These are phyloP conservation scores for Brienomyrus brachyistius DNA, from an alignment of 2,113 vertebrate species.

Conservation along the genomic window DNA sequence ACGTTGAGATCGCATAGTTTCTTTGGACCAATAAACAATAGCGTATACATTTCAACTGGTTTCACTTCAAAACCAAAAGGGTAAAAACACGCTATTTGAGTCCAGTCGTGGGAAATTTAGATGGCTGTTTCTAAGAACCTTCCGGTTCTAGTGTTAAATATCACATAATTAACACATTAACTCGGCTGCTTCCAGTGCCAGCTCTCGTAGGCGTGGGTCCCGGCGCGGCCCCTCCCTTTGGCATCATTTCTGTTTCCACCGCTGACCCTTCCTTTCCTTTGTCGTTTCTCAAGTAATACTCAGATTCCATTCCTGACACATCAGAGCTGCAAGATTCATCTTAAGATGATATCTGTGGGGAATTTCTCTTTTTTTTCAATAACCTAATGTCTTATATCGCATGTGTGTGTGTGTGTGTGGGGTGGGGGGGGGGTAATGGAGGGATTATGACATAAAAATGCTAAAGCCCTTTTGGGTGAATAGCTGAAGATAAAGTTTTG, in stretches of 20 bases:
- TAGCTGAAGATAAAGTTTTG: slow-evolving; percentile 65
- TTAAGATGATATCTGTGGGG: slow-evolving; percentile 80
- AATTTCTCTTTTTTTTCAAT: slow-evolving; percentile 73
- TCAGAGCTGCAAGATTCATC: slow-evolving; percentile 73
- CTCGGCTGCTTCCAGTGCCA: slow-evolving; percentile 42
- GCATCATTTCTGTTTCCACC: slow-evolving; percentile 66
- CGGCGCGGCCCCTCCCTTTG: slow-evolving; percentile 50
- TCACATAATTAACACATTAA: slow-evolving; percentile 42
- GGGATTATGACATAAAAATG: slow-evolving; percentile 79
- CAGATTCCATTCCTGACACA: slow-evolving; percentile 74
- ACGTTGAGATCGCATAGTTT: background rate
- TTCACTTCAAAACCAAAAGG: background rate
- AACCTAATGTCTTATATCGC: slow-evolving; percentile 70
- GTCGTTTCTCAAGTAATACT: slow-evolving; percentile 67
- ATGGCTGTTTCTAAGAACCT: background rate
- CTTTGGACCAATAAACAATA: background rate
- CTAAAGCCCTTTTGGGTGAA: slow-evolving; percentile 66
- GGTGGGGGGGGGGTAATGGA: slow-evolving; percentile 51
- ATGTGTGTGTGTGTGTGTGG: slow-evolving; percentile 24
- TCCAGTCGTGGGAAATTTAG: background rate
- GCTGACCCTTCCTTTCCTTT: slow-evolving; percentile 64
- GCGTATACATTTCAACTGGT: background rate
- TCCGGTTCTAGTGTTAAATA: slow-evolving; percentile 27
- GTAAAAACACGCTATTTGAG: background rate
- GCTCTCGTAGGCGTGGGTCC: slow-evolving; percentile 52